These are phyloP conservation scores for Sitobion miscanthi DNA, from an alignment of 1,140 invertebrate species.

Conservation along the genomic window DNA sequence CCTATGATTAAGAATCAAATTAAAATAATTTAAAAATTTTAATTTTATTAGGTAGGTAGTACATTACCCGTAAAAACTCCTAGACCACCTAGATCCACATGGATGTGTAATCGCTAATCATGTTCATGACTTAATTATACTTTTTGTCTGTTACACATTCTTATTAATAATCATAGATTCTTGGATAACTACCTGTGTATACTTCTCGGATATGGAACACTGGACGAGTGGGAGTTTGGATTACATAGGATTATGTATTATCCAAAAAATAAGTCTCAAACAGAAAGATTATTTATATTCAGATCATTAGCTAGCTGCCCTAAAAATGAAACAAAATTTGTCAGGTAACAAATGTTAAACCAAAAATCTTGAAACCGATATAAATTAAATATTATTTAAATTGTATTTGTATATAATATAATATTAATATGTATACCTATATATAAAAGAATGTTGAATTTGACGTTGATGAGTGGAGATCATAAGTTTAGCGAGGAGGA, in stretches of 20 bases:
- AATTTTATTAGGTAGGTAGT: neutral
- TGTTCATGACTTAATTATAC: neutral
- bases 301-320: conserved; percentile 79
- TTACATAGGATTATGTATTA: conserved; percentile 76
- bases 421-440: neutral
- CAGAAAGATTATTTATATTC: conserved; percentile 75
- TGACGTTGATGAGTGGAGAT: conserved; percentile 69
- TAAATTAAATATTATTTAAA: neutral
- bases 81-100: neutral
- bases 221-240: conserved; percentile 80
- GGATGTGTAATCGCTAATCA: neutral
- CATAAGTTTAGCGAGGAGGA: conserved; percentile 75
- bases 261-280: conserved; percentile 70
- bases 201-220: conserved; percentile 77
- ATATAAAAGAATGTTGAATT: conserved; percentile 68
- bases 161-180: conserved; percentile 66
- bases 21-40: no score
- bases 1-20: neutral
- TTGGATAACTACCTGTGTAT: conserved; percentile 76
- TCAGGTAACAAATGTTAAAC: conserved; percentile 62
- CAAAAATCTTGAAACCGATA: neutral
- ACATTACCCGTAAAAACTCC: neutral
- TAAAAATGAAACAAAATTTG: conserved; percentile 71
- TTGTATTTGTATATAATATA: neutral
- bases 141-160: conserved; percentile 23